These are phyloP conservation scores for Fistularia tabacaria DNA, from an alignment of 2,797 vertebrate genomes.

Conservation along the genomic window DNA sequence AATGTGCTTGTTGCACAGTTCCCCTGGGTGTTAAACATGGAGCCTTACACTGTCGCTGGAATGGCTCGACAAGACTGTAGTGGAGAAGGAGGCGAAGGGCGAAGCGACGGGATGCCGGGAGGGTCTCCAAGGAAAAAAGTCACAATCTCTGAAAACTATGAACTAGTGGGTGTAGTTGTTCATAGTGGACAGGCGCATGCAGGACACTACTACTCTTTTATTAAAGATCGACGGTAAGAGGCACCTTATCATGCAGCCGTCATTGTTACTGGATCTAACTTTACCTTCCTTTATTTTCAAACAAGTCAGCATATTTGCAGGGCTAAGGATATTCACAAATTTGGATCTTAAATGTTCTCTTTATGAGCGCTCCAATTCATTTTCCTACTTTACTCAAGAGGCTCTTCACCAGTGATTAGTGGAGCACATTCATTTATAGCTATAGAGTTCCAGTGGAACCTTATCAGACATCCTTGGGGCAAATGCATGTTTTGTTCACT, in stretches of 20 bases:
- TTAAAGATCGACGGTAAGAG: constrained; percentile 93
- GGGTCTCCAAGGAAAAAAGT: constrained; percentile 96
- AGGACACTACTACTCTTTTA: constrained; percentile 98
- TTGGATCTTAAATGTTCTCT: too few relatives aligned
- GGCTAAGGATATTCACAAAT: too few relatives aligned
- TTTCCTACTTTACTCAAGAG: too few relatives aligned
- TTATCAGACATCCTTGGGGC: too few relatives aligned
- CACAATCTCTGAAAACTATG: constrained; percentile 97
- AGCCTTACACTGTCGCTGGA: constrained; percentile 96
- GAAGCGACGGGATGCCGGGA: constrained; percentile 78
- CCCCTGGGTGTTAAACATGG: constrained; percentile 99
- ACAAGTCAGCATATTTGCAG: neutral
- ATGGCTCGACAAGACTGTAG: constrained; percentile 97
- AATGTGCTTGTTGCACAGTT: constrained; percentile 72
- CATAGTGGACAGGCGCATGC: constrained; percentile 98
- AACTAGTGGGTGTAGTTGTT: constrained; percentile 95
- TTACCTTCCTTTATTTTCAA: neutral
- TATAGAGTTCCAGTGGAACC: too few relatives aligned
- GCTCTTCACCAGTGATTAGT: too few relatives aligned
- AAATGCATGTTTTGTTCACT: constrained; percentile 10
- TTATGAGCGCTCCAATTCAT: too few relatives aligned
- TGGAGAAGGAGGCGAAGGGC: constrained; percentile 85
- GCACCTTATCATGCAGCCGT: neutral
- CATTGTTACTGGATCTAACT: neutral
- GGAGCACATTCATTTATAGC: too few relatives aligned